Conservation (phyloP, 2,113 vertebrate genomes). For the Heterotilapia buettikoferi region DNA sequence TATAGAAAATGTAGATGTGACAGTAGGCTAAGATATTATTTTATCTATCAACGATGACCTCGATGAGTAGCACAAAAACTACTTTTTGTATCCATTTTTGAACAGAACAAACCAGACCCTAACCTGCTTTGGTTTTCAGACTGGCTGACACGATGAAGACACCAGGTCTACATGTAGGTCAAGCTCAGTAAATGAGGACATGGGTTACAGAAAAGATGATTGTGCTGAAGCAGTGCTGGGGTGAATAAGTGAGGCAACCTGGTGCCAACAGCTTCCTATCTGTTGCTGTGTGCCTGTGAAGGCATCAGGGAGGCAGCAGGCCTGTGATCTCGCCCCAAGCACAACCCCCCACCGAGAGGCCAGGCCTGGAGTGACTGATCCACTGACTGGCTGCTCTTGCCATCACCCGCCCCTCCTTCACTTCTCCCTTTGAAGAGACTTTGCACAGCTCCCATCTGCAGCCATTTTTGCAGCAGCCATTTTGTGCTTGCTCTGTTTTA, state of each 20-base stretch:
- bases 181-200: background rate
- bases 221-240: constrained; percentile 22
- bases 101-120: background rate
- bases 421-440: constrained; percentile 24
- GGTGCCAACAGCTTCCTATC: constrained; percentile 66
- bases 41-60: background rate
- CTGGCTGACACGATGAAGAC: background rate
- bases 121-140: background rate
- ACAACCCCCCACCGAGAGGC: constrained; percentile 80
- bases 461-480: constrained; percentile 58
- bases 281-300: constrained; percentile 83
- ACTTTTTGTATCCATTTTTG: background rate
- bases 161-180: constrained; percentile 18
- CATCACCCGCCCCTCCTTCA: constrained; percentile 37
- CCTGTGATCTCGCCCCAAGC: constrained; percentile 79
- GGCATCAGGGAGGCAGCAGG: constrained; percentile 77
- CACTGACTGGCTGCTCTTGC: constrained; percentile 63
- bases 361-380: constrained; percentile 79
- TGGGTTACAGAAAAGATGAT: constrained; percentile 21
- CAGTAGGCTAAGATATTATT: background rate
- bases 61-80: background rate
- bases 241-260: constrained; percentile 65
- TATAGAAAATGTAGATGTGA: background rate
- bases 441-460: constrained; percentile 54
- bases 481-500: constrained; percentile 41